A percentile compares a stretch with the other conserved stretches of the same genome.
These are phyloP conservation scores for Entomobrya multifasciata DNA, from an alignment of 2,888 invertebrate genomes.

Conservation along the genomic window DNA sequence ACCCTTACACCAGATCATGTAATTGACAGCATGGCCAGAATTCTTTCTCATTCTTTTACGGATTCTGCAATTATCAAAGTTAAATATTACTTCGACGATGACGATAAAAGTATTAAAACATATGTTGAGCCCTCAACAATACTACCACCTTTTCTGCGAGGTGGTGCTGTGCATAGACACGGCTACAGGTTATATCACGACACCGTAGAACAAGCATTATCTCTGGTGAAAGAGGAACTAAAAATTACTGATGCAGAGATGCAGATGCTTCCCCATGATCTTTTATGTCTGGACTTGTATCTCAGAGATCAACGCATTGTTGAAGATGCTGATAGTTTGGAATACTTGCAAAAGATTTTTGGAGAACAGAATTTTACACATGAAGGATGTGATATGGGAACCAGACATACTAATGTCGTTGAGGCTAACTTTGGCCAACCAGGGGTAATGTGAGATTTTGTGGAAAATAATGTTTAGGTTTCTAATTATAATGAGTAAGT, in stretches of 20 bases:
- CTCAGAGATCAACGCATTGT: conserved; percentile 10
- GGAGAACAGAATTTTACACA: not conserved
- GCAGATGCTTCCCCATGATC: conserved; percentile 24
- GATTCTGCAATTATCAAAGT: not conserved
- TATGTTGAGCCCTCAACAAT: not conserved
- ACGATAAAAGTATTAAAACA: not conserved
- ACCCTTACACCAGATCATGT: not conserved
- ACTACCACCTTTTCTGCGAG: not conserved
- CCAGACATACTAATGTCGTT: not conserved
- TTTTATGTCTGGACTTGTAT: conserved; percentile 42
- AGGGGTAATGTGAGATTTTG: not conserved
- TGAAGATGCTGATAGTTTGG: not conserved
- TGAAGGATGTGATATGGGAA: not conserved
- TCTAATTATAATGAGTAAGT: too few relatives aligned
- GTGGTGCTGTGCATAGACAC: conserved; percentile 23
- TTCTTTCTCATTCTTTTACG: not conserved
- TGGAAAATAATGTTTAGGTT: too few relatives aligned
- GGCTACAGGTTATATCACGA: conserved; percentile 28
- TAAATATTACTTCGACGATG: not conserved
- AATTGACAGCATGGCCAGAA: conserved; percentile 25
- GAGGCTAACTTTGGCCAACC: conserved; percentile 29
- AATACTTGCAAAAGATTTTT: not conserved
- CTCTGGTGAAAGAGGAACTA: conserved; percentile 21
- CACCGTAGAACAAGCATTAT: conserved; percentile 12
- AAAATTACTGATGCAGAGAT: not conserved